Percentiles rank a stretch among this genome's conserved stretches.
Evolutionary conservation across 2,797 vertebrate genomes (phyloP).

Genomic region (Cheracebus regulus): DNA sequence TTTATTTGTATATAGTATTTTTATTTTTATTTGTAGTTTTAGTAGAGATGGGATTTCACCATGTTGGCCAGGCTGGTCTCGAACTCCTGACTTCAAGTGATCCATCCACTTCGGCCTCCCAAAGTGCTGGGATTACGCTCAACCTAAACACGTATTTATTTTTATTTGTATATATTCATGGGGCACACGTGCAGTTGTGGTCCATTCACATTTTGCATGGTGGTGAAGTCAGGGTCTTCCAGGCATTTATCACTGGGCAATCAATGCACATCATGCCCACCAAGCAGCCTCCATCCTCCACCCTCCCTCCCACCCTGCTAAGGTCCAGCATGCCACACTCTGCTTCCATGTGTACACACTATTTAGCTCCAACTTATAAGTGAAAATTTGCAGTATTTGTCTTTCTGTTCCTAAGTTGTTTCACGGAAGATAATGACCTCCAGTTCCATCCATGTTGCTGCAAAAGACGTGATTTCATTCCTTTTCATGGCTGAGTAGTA

Average conservation of each 20-base stretch:
- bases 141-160: not conserved
- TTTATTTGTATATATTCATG: not conserved
- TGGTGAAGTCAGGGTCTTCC: not conserved
- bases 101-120: not conserved
- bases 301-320: not conserved
- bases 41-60: not conserved
- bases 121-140: not conserved
- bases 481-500: not conserved
- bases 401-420: not conserved
- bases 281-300: not conserved
- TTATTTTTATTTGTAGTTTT: not conserved
- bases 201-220: not conserved
- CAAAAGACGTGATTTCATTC: not conserved
- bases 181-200: too few relatives aligned
- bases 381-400: not conserved
- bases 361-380: not conserved
- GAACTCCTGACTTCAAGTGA: not conserved
- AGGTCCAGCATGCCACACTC: not conserved
- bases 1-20: not conserved
- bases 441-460: not conserved
- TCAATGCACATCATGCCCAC: fast-evolving
- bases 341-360: not conserved
- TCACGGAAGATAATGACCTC: not conserved
- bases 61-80: not conserved
- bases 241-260: not conserved